Evolutionary conservation across 2,888 invertebrate species (phyloP).

Genomic region (Ectemnius continuus): DNA sequence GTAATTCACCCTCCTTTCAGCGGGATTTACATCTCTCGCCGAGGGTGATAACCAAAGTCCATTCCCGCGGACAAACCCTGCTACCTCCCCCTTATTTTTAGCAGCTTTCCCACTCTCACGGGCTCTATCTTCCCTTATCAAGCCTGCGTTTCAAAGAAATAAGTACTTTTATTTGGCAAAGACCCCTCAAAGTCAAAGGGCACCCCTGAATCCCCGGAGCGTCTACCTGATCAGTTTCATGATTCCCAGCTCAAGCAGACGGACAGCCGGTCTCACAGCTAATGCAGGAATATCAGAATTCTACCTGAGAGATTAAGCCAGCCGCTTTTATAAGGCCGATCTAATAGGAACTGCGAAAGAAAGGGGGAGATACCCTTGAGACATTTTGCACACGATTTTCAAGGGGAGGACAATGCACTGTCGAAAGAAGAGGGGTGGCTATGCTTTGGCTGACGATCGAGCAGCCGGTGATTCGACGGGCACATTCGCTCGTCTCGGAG

Average conservation of each 20-base stretch:
- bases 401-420: conserved; percentile 4
- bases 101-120: not conserved
- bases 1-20: conserved; percentile 30
- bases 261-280: conserved; percentile 15
- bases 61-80: conserved; percentile 3
- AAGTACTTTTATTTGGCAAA: conserved; percentile 33
- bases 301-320: too few relatives aligned
- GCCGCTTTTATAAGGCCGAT: too few relatives aligned
- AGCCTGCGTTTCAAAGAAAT: conserved; percentile 11
- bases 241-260: conserved; percentile 21
- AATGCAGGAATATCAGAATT: conserved; percentile 20
- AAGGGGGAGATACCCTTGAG: too few relatives aligned
- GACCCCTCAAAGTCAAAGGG: conserved; percentile 39
- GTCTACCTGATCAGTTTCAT: conserved; percentile 30
- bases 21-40: conserved; percentile 20
- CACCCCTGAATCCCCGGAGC: conserved; percentile 22
- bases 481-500: not conserved
- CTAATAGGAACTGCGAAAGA: too few relatives aligned
- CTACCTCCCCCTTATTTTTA: too few relatives aligned
- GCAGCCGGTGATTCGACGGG: conserved; percentile 41
- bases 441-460: conserved; percentile 23
- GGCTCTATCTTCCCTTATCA: conserved; percentile 42
- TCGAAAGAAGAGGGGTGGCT: not conserved
- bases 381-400: not conserved
- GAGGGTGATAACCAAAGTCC: conserved; percentile 33